Conservation (phyloP, 2,113 vertebrate species). For the Perccottus glenii region DNA sequence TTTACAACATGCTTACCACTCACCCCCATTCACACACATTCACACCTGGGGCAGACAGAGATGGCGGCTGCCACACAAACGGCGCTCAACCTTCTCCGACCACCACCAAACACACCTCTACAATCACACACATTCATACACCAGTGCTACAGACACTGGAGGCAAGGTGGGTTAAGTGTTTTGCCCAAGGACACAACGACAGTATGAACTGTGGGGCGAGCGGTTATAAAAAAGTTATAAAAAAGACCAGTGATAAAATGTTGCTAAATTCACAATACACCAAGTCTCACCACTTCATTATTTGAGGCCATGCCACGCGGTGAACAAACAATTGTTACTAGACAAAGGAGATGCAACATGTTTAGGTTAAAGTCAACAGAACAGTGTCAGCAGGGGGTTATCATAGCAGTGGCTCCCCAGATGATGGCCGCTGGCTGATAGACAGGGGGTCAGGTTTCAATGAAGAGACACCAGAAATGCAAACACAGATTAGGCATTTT, state of each 20-base stretch:
- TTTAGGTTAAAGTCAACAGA: conserved; percentile 63
- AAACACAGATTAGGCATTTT: conserved; percentile 35
- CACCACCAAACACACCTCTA: too few species aligned
- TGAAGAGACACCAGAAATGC: conserved; percentile 31
- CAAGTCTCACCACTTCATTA: not conserved
- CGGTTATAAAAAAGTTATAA: too few species aligned
- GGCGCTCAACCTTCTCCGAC: too few species aligned
- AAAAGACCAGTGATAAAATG: not conserved
- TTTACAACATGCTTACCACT: too few species aligned
- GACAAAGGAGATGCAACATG: conserved; percentile 24
- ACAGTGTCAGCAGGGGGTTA: conserved; percentile 60
- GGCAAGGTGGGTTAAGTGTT: too few species aligned
- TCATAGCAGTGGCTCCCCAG: conserved; percentile 25
- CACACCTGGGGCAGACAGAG: too few species aligned
- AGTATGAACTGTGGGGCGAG: too few species aligned
- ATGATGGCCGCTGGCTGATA: conserved; percentile 34
- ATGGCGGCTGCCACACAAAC: too few species aligned
- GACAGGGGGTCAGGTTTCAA: conserved; percentile 42
- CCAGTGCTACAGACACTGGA: too few species aligned
- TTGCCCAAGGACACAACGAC: too few species aligned
- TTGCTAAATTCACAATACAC: not conserved
- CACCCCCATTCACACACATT: too few species aligned
- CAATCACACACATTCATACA: too few species aligned
- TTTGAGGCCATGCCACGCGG: not conserved
- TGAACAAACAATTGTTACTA: conserved; percentile 21